Evolutionary conservation across 2,113 vertebrate species (phyloP).

Genomic region (Isichthys henryi): DNA sequence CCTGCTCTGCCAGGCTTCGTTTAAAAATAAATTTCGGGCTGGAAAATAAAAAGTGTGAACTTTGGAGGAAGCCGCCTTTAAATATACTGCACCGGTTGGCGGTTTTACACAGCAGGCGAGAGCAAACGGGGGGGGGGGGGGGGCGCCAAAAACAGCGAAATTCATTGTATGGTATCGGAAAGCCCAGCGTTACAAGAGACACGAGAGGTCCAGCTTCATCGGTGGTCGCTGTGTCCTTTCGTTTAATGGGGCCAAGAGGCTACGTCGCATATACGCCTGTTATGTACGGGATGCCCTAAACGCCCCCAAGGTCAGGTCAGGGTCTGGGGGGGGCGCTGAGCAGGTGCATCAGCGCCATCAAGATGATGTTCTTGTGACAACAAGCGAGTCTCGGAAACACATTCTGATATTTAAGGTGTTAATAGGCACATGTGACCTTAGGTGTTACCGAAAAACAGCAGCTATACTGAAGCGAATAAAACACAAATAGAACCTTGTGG

Average conservation of each 20-base stretch:
- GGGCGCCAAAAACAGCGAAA: not conserved
- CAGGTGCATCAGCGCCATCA: not conserved
- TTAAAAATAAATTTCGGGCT: not conserved
- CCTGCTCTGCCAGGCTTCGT: not conserved
- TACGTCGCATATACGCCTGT: not conserved
- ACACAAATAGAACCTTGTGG: not conserved
- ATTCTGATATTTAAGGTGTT: not conserved
- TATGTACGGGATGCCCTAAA: not conserved
- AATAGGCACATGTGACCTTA: not conserved
- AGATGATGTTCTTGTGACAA: not conserved
- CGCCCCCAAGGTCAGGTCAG: fast-evolving
- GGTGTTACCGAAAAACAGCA: not conserved
- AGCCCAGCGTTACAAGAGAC: not conserved
- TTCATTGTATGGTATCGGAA: not conserved
- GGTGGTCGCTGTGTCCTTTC: not conserved
- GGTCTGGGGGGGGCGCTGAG: not conserved
- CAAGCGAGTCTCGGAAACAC: too few species aligned
- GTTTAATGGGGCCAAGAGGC: not conserved
- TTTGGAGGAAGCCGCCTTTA: not conserved
- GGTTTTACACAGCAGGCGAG: not conserved
- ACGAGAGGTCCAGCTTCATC: not conserved
- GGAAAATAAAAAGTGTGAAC: not conserved
- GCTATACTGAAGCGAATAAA: not conserved
- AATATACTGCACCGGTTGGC: not conserved
- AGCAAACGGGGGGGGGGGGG: not conserved